Evolutionary conservation across 2,113 vertebrate species (phyloP).

Genomic region (Phoenicopterus ruber): DNA sequence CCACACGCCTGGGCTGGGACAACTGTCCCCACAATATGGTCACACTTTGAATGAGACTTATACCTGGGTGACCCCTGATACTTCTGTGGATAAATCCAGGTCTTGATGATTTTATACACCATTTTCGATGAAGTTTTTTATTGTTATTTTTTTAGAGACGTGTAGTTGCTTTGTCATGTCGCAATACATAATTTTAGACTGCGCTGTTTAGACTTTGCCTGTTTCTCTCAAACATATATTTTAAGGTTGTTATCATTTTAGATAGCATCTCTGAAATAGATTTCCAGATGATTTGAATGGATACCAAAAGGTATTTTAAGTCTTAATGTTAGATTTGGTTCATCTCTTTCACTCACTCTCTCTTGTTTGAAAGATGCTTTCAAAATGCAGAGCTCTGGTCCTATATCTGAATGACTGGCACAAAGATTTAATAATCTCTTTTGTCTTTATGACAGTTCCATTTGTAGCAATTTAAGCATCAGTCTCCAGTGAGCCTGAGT

Average conservation of each 20-base stretch:
- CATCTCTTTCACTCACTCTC: neutral
- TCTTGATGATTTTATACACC: neutral
- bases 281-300: slow-evolving; percentile 12
- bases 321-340: slow-evolving; percentile 9
- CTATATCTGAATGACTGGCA: slow-evolving; percentile 37
- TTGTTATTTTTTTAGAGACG: neutral
- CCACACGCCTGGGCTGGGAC: neutral
- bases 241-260: neutral
- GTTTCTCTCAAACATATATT: neutral
- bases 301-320: slow-evolving; percentile 23
- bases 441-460: slow-evolving; percentile 61
- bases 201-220: neutral
- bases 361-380: slow-evolving; percentile 6
- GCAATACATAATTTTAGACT: neutral
- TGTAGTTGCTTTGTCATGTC: neutral
- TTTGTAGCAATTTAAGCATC: slow-evolving; percentile 58
- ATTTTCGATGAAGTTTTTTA: neutral
- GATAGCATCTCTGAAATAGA: neutral
- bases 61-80: neutral
- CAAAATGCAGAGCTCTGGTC: slow-evolving; percentile 6
- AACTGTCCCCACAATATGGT: neutral
- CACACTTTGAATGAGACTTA: neutral
- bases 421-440: slow-evolving; percentile 49
- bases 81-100: neutral
- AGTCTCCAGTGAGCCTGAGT: slow-evolving; percentile 38